Conservation (phyloP, 2,113 vertebrate species). For the Ptychochromis oligacanthus region DNA sequence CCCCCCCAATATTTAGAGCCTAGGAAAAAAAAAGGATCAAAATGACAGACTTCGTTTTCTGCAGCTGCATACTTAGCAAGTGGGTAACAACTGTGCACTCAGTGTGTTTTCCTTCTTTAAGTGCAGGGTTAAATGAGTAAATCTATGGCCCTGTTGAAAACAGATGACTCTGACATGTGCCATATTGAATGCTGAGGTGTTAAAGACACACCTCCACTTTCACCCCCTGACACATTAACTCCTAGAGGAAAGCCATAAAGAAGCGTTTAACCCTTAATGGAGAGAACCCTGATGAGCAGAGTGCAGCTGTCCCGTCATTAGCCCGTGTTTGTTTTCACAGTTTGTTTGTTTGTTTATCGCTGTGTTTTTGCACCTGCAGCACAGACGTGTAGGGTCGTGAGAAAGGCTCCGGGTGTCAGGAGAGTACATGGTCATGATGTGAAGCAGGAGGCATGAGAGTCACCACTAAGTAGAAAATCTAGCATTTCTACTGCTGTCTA, state of each 20-base stretch:
- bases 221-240: constrained; percentile 35
- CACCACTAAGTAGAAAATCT: background rate
- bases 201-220: constrained; percentile 33
- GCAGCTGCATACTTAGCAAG: background rate
- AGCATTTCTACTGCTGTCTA: background rate
- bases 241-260: constrained; percentile 59
- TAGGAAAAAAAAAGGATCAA: background rate
- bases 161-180: constrained; percentile 45
- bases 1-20: background rate
- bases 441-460: constrained; percentile 8
- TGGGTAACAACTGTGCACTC: constrained; percentile 2
- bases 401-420: constrained; percentile 46
- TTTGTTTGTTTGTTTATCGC: constrained; percentile 70
- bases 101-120: background rate
- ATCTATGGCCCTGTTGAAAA: background rate
- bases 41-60: background rate
- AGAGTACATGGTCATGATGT: constrained; percentile 7
- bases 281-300: constrained; percentile 53
- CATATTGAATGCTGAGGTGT: constrained; percentile 27
- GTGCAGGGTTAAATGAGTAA: background rate
- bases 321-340: constrained; percentile 65
- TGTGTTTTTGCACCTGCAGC: constrained; percentile 72
- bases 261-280: constrained; percentile 56
- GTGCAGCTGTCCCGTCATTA: constrained; percentile 72
- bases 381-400: constrained; percentile 56